Evolutionary conservation across 2,113 vertebrate genomes (phyloP).

Genomic region (Barbus barbus): DNA sequence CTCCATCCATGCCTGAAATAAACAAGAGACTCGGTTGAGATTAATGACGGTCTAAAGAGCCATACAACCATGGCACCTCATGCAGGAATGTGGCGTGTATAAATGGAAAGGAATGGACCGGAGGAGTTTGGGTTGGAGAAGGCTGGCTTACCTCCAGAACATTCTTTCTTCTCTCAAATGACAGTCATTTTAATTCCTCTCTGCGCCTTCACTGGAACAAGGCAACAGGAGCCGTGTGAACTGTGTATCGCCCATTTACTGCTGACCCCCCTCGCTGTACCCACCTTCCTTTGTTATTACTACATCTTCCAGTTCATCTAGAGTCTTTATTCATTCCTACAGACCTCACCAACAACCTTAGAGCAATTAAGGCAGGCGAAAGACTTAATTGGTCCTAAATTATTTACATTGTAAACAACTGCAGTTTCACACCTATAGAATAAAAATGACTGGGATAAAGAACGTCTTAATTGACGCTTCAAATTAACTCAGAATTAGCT

Average conservation of each 20-base stretch:
- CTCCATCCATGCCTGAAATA: constrained; percentile 78
- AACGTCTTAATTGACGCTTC: background rate
- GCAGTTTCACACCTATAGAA: background rate
- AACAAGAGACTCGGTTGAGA: constrained; percentile 82
- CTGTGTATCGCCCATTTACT: constrained; percentile 27
- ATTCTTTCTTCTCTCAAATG: constrained; percentile 63
- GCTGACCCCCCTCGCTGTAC: background rate
- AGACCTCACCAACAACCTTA: background rate
- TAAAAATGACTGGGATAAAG: background rate
- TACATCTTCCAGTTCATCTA: constrained; percentile 17
- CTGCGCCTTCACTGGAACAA: constrained; percentile 31
- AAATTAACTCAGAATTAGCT: too few relatives aligned
- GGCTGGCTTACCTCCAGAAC: constrained; percentile 64
- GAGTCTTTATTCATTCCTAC: constrained; percentile 2
- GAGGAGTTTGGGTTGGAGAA: constrained; percentile 45
- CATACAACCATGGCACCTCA: constrained; percentile 78
- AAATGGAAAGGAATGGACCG: constrained; percentile 80
- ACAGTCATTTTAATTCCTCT: constrained; percentile 65
- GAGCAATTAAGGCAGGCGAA: background rate
- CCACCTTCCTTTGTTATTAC: constrained; percentile 40
- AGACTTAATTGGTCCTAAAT: background rate
- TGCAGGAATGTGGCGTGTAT: constrained; percentile 83
- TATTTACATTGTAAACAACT: background rate
- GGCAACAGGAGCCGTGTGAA: constrained; percentile 24
- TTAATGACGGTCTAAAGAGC: constrained; percentile 87